phyloP scores from a whole-genome alignment of 64 coral and sea anemone genomes.

The Actinia tenebrosa region DNA sequence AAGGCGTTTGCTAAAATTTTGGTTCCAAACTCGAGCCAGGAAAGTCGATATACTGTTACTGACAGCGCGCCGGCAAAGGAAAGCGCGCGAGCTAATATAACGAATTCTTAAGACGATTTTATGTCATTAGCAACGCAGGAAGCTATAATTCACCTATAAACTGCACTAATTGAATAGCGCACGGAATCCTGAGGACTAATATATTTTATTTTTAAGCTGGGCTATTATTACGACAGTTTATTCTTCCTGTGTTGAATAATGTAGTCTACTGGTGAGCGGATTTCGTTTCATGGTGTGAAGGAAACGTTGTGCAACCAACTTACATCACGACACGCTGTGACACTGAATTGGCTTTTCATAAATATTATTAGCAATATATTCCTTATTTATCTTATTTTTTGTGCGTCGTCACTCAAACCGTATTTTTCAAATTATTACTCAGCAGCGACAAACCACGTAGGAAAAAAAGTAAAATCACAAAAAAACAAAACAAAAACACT shows the following conservation, averaged over 20 bases:
- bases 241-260: slow-evolving; percentile 6
- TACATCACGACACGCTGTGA: background rate
- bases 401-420: background rate
- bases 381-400: too few relatives aligned
- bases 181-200: background rate
- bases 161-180: background rate
- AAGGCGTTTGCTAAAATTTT: too few relatives aligned
- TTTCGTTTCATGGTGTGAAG: background rate
- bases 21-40: too few relatives aligned
- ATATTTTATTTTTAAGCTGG: background rate
- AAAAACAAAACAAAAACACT: too few relatives aligned
- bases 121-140: background rate
- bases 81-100: too few relatives aligned
- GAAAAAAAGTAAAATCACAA: too few relatives aligned
- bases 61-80: too few relatives aligned
- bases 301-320: background rate
- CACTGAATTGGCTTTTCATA: background rate
- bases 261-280: background rate
- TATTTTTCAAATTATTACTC: background rate
- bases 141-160: background rate
- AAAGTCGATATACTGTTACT: too few relatives aligned
- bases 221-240: background rate
- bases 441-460: background rate
- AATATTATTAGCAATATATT: too few relatives aligned
- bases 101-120: background rate